Conservation (phyloP, 2,888 invertebrate species). For the Daptonema setosum region DNA sequence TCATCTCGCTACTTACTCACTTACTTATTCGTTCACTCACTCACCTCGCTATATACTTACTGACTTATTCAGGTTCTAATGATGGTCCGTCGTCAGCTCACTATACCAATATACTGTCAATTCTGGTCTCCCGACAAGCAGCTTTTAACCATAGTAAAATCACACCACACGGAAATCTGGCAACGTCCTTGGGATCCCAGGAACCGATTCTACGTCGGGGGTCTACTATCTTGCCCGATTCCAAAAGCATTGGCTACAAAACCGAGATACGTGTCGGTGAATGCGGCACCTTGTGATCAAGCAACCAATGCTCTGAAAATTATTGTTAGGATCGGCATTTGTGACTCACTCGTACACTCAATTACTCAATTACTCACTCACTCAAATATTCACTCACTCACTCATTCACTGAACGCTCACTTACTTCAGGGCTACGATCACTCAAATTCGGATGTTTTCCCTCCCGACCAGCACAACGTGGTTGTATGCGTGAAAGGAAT, state of each 20-base stretch:
- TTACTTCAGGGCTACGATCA: background rate
- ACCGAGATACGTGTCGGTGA: background rate
- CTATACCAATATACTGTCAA: conserved; percentile 3
- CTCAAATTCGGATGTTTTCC: background rate
- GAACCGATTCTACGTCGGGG: conserved; percentile 17
- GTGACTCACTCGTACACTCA: too few relatives aligned
- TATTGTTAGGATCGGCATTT: background rate
- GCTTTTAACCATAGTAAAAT: too few relatives aligned
- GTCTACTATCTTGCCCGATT: conserved; percentile 19
- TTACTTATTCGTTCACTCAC: too few relatives aligned
- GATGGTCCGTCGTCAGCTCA: conserved; percentile 4
- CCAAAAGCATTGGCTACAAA: conserved; percentile 4
- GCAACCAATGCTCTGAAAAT: too few relatives aligned
- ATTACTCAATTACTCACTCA: too few relatives aligned
- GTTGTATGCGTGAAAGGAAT: conserved; percentile 58
- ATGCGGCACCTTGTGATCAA: too few relatives aligned
- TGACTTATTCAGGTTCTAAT: conserved; percentile 1
- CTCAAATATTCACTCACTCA: too few relatives aligned
- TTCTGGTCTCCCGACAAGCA: too few relatives aligned
- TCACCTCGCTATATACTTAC: conserved; percentile 10
- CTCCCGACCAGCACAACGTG: conserved; percentile 33
- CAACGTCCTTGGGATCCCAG: conserved; percentile 25
- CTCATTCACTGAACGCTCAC: too few relatives aligned
- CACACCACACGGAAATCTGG: too few relatives aligned
- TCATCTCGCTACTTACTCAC: too few relatives aligned